Percentiles rank a stretch among this genome's conserved stretches.
Evolutionary conservation across 2,888 invertebrate species (phyloP).

Genomic region (Lasioglossum marginatum): DNA sequence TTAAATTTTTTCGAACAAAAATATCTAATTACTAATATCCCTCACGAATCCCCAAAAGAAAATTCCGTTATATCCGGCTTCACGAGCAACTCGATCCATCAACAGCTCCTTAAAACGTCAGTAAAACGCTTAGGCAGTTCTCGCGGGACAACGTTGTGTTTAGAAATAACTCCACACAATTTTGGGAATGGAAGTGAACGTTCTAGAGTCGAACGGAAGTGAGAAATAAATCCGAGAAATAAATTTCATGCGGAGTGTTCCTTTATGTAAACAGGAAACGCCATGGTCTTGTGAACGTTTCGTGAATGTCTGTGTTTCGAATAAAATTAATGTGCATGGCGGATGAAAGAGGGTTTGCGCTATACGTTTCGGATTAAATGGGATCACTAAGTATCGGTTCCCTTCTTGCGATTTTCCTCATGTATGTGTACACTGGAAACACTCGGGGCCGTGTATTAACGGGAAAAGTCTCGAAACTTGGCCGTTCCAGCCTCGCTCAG

Average conservation of each 20-base stretch:
- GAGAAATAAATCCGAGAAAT: not conserved
- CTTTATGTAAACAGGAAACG: not conserved
- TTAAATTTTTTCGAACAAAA: not conserved
- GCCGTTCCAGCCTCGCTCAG: slow-evolving; percentile 32
- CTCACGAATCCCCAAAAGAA: not conserved
- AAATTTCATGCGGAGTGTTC: not conserved
- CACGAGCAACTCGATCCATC: not conserved
- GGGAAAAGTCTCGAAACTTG: slow-evolving; percentile 47
- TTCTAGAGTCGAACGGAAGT: not conserved
- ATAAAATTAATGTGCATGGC: not conserved
- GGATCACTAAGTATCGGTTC: not conserved
- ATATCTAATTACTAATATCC: not conserved
- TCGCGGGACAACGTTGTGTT: not conserved
- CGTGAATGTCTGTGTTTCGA: not conserved
- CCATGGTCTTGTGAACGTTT: not conserved
- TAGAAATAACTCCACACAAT: not conserved
- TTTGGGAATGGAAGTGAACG: not conserved
- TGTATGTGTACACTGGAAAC: slow-evolving; percentile 19
- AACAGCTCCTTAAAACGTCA: not conserved
- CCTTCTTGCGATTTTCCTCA: not conserved
- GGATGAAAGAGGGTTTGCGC: not conserved
- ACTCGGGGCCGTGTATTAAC: slow-evolving; percentile 36
- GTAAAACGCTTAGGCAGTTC: not conserved
- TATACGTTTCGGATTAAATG: not conserved
- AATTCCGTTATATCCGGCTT: not conserved